Evolutionary conservation across 2,888 invertebrate species (phyloP).

Genomic region (Limnephilus marmoratus): DNA sequence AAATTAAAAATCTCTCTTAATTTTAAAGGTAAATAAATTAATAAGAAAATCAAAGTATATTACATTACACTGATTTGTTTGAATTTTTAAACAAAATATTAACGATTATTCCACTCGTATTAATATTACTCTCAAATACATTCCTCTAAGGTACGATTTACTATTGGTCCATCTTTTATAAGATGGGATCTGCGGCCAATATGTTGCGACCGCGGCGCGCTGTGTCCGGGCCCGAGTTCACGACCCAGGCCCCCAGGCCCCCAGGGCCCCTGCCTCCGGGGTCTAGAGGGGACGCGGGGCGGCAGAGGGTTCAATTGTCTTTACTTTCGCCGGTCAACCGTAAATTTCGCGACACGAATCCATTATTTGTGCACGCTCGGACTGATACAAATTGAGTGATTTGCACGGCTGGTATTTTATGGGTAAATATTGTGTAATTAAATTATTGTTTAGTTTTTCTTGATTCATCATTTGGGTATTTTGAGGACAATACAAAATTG

Average conservation of each 20-base stretch:
- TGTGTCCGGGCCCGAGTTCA: background rate
- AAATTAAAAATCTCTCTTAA: too few relatives aligned
- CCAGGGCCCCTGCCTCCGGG: background rate
- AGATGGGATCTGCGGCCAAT: slow-evolving; percentile 13
- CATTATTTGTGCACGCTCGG: slow-evolving; percentile 13
- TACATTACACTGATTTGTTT: too few relatives aligned
- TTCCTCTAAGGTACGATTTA: background rate
- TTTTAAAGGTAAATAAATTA: too few relatives aligned
- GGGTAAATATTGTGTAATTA: background rate
- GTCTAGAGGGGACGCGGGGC: background rate
- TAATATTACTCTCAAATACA: background rate
- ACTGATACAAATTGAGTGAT: slow-evolving; percentile 14
- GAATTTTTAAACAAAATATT: too few relatives aligned
- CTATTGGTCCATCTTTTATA: background rate
- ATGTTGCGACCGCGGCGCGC: background rate
- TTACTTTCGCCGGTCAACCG: slow-evolving; percentile 24
- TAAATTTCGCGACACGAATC: slow-evolving; percentile 24
- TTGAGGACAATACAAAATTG: too few relatives aligned
- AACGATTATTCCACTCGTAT: too few relatives aligned
- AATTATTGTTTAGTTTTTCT: background rate
- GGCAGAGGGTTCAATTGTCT: slow-evolving; percentile 20
- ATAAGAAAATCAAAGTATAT: too few relatives aligned
- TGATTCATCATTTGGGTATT: background rate
- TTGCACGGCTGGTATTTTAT: background rate
- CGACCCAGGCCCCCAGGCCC: background rate